Evolutionary conservation across 2,797 vertebrate genomes (phyloP), one percentile per base, ranked within the genome.

Genomic region (Sciurus carolinensis): DNA sequence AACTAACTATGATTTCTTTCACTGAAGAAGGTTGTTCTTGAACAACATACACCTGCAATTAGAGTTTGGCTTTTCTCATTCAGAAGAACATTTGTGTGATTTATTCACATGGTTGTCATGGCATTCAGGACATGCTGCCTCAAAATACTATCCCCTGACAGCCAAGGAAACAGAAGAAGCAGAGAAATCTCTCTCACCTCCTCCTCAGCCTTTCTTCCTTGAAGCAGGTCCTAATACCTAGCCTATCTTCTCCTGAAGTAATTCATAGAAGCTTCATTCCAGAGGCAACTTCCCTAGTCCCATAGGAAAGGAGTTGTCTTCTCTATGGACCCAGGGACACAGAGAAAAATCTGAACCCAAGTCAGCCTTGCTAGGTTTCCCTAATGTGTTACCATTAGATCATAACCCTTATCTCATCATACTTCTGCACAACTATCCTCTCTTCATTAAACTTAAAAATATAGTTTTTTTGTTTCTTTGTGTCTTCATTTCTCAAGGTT

Each of bases 251-350:
- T 50, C 33, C 4, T 22, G 7, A 22, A 30, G 6, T 73, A 64
- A 7, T 42, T 26, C 8, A 42, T n/a, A 39, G n/a, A n/a, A 24
- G 4, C 30, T 15, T 26, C n/a, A 42, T 64, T 9, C 17, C n/a
- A 42, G 9, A 20, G 39, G 7, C 13, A 2, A 3, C 6, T 5
- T 50, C 14, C 13, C 30, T 42, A 6, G 8, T 52, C 1, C 12
- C 83, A 28, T 18, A 62, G 54, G 7, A 62, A 24, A n/a, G 18
- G 11, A 62, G 7, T 15, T 11, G 17, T 42, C 44, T 62, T n/a
- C 54, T 62, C 71, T 47, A 39, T 47, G 24, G 30, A n/a, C 30
- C n/a, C 1, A 62, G 39, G 28, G 13, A 12, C 14, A 20, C 11
- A 94, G 18, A 66, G 11, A 59, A 62, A 18, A 71, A 57, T 71